Conservation (phyloP, 2,113 vertebrate genomes). For the Ictidomys tridecemlineatus region DNA sequence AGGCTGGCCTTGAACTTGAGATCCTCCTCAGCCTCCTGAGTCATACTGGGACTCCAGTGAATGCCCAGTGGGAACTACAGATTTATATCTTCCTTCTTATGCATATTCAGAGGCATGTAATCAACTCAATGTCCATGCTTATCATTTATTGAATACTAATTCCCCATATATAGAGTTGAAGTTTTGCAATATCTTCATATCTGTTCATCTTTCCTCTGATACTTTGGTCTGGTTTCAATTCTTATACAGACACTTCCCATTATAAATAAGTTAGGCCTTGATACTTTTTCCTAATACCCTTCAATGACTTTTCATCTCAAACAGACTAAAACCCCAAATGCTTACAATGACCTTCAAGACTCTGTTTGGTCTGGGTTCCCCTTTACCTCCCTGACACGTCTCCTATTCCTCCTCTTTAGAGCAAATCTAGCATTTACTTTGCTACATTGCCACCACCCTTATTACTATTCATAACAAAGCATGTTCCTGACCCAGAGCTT, state of each 20-base stretch:
- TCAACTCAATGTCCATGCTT: background rate
- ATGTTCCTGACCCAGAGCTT: background rate
- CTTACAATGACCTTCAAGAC: background rate
- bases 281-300: background rate
- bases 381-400: accelerated
- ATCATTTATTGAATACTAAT: background rate
- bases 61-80: background rate
- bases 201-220: background rate
- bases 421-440: background rate
- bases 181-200: background rate
- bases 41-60: too few relatives aligned
- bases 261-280: background rate
- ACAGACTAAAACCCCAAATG: background rate
- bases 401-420: background rate
- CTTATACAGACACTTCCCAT: background rate
- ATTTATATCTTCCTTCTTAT: background rate
- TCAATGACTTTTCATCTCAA: background rate
- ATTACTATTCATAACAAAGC: background rate
- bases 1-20: too few relatives aligned
- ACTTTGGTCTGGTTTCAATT: background rate
- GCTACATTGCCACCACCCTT: background rate
- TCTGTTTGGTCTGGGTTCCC: background rate
- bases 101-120: background rate
- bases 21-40: too few relatives aligned
- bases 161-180: background rate